These are phyloP conservation scores for Tetragonisca angustula DNA, from an alignment of 2,888 invertebrate species.

Conservation along the genomic window DNA sequence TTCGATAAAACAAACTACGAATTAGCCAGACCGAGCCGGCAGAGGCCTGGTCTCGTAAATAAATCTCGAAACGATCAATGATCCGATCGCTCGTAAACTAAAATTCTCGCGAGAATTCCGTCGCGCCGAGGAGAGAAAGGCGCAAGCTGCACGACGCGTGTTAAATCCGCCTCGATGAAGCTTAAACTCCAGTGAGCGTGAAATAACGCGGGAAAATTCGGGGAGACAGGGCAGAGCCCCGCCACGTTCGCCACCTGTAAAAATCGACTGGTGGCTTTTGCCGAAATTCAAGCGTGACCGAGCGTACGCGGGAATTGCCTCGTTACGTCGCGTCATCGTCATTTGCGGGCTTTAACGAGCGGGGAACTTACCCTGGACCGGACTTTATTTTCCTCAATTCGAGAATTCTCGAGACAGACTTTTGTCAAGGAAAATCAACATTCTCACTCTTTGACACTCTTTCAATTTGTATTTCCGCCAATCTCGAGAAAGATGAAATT, in stretches of 20 bases:
- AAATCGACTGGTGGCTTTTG: background rate
- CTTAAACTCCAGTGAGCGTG: constrained; percentile 34
- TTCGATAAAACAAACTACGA: background rate
- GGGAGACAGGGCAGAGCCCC: background rate
- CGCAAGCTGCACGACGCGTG: background rate
- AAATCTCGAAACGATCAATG: background rate
- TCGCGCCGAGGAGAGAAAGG: background rate
- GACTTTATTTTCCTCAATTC: constrained; percentile 4
- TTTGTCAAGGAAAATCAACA: too few relatives aligned
- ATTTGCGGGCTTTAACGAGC: constrained; percentile 71
- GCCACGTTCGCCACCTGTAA: background rate
- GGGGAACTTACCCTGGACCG: constrained; percentile 52
- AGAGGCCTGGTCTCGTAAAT: constrained; percentile 12
- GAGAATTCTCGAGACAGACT: too few relatives aligned
- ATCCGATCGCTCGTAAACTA: constrained; percentile 27
- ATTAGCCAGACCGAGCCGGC: background rate
- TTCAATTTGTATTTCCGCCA: too few relatives aligned
- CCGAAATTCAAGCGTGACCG: constrained; percentile 41
- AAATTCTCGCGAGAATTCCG: constrained; percentile 22
- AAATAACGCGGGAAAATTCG: constrained; percentile 19
- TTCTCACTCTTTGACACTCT: too few relatives aligned
- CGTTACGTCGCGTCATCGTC: constrained; percentile 67
- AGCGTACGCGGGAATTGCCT: constrained; percentile 68
- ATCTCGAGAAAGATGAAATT: too few relatives aligned
- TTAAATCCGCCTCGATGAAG: background rate